These are phyloP conservation scores for Eucriotettix oculatus DNA, from an alignment of 2,888 invertebrate genomes.

Conservation along the genomic window DNA sequence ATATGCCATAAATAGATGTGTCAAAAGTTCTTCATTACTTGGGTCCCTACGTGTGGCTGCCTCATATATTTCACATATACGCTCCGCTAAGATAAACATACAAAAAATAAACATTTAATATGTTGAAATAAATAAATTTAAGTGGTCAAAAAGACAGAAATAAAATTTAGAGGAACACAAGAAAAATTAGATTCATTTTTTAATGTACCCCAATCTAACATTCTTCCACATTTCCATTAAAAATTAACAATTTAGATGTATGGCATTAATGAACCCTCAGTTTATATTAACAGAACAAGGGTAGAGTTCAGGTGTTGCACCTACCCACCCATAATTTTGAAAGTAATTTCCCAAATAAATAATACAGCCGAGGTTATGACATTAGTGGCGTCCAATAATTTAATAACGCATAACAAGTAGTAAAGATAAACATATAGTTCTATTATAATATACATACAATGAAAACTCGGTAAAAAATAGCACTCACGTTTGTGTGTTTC, in stretches of 20 bases:
- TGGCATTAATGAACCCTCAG: too few species aligned
- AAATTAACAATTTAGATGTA: too few species aligned
- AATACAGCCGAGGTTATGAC: too few species aligned
- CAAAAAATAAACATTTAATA: background rate
- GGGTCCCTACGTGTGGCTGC: conserved; percentile 74
- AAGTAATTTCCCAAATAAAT: too few species aligned
- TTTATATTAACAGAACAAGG: too few species aligned
- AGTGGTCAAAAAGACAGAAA: background rate
- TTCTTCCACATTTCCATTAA: too few species aligned
- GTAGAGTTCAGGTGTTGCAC: too few species aligned
- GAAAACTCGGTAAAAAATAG: background rate
- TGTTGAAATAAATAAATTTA: background rate
- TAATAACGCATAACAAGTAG: too few species aligned
- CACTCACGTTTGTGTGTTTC: conserved; percentile 79
- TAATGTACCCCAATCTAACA: background rate
- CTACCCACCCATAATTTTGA: too few species aligned
- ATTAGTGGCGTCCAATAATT: too few species aligned
- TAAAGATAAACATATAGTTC: too few species aligned
- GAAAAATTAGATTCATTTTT: background rate
- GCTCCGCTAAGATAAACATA: conserved; percentile 46
- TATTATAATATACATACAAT: too few species aligned
- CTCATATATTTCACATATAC: conserved; percentile 80
- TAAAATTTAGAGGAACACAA: background rate
- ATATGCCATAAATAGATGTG: conserved; percentile 91
- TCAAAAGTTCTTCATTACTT: conserved; percentile 77